Evolutionary conservation across 2,888 invertebrate species (phyloP).

Genomic region (Ectemnius continuus): DNA sequence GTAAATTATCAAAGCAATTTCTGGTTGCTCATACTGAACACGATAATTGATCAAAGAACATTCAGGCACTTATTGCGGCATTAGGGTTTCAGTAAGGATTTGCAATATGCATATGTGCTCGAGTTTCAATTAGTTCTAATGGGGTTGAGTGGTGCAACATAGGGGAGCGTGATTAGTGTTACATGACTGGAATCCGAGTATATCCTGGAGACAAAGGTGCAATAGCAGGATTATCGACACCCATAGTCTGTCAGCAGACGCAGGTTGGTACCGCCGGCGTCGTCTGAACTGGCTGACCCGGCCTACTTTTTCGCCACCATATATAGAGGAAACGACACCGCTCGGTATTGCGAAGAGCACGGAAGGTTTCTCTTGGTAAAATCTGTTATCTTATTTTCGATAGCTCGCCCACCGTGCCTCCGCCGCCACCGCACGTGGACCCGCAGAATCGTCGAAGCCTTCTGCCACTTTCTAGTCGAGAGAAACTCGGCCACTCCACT

Average conservation of each 20-base stretch:
- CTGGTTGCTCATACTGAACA: no score
- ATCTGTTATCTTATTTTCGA: constrained; percentile 60
- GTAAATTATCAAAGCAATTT: no score
- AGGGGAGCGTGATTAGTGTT: no score
- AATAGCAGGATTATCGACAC: constrained; percentile 49
- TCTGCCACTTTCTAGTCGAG: constrained; percentile 69
- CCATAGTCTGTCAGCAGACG: constrained; percentile 41
- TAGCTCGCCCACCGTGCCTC: constrained; percentile 20
- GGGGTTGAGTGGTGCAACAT: no score
- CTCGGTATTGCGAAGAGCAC: constrained; percentile 36
- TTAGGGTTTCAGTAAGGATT: no score
- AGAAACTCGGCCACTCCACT: constrained; percentile 36
- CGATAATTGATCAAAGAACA: no score
- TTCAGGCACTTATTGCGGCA: no score
- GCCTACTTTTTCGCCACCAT: constrained; percentile 72
- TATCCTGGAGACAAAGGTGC: constrained; percentile 21
- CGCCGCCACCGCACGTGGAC: constrained; percentile 30
- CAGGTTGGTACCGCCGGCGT: constrained; percentile 13
- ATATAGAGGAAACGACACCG: constrained; percentile 57
- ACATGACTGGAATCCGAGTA: background rate
- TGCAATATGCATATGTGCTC: background rate
- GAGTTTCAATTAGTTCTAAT: no score
- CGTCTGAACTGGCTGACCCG: constrained; percentile 58
- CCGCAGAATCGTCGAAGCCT: constrained; percentile 58
- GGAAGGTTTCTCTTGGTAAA: constrained; percentile 66